Evolutionary conservation across 2,113 vertebrate genomes (phyloP).

Genomic region (Muntiacus reevesi): DNA sequence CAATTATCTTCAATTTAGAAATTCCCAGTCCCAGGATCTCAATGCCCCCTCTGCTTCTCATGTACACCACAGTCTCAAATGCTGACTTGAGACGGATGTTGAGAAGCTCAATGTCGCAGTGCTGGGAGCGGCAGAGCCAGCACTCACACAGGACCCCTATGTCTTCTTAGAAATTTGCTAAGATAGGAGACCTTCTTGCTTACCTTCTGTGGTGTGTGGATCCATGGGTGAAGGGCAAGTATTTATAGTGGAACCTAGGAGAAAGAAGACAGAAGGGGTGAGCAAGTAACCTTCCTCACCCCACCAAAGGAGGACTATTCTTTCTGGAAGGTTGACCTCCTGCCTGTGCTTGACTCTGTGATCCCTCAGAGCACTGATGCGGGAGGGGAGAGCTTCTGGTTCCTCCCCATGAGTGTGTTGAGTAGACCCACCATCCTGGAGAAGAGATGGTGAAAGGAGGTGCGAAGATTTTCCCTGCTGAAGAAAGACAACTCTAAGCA

Average conservation of each 20-base stretch:
- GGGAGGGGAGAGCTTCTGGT: not conserved
- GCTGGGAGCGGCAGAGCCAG: not conserved
- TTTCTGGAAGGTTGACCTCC: not conserved
- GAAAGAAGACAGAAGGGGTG: not conserved
- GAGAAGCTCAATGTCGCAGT: not conserved
- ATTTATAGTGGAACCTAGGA: not conserved
- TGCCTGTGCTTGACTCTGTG: not conserved
- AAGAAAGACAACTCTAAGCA: not conserved
- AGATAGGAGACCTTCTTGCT: not conserved
- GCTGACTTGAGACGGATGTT: not conserved
- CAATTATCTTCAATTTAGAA: not conserved
- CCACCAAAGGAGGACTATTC: not conserved
- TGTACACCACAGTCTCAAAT: not conserved
- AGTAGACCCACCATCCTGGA: accelerated
- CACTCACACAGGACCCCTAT: not conserved
- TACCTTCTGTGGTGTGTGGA: not conserved
- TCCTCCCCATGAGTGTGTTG: accelerated
- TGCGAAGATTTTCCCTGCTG: no score
- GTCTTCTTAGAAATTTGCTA: not conserved
- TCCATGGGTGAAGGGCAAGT: not conserved
- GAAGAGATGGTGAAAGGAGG: no score
- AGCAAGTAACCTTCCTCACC: not conserved
- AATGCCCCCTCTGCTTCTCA: not conserved
- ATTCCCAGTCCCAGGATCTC: no score
- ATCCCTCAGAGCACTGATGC: not conserved